These are phyloP conservation scores for Tyria jacobaeae DNA, from an alignment of 2,888 invertebrate genomes.

Conservation along the genomic window DNA sequence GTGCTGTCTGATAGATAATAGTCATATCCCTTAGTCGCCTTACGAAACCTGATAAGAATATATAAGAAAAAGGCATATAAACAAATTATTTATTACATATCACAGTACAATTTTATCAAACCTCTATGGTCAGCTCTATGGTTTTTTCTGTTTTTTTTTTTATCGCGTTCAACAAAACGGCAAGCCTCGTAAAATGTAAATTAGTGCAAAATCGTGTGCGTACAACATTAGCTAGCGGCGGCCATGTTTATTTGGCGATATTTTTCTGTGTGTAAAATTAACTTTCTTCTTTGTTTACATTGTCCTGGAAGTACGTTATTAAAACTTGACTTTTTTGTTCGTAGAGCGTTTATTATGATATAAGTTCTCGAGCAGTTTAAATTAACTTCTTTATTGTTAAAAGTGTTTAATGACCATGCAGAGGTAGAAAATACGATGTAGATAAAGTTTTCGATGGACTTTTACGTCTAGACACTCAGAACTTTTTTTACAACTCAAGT, in stretches of 20 bases:
- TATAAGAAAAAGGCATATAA: neutral
- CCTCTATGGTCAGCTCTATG: slow-evolving; percentile 34
- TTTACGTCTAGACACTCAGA: neutral
- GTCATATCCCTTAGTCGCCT: no score
- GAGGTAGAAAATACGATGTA: slow-evolving; percentile 5
- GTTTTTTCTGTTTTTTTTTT: slow-evolving; percentile 31
- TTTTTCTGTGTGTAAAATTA: slow-evolving; percentile 70
- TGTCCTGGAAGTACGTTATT: slow-evolving; percentile 65
- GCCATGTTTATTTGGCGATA: slow-evolving; percentile 49
- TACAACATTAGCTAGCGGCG: slow-evolving; percentile 65
- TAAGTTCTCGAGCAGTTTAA: slow-evolving; percentile 38
- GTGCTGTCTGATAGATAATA: no score
- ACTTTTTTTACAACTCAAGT: neutral
- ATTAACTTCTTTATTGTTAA: slow-evolving; percentile 30
- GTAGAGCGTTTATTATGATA: slow-evolving; percentile 41
- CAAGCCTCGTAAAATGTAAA: slow-evolving; percentile 72
- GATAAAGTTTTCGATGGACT: neutral
- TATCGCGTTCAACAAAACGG: slow-evolving; percentile 30
- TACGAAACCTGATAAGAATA: neutral
- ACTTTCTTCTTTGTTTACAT: slow-evolving; percentile 71
- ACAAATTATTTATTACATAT: slow-evolving; percentile 23
- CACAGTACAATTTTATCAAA: slow-evolving; percentile 28
- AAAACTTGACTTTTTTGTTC: slow-evolving; percentile 58
- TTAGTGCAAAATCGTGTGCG: slow-evolving; percentile 71
- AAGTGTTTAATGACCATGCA: slow-evolving; percentile 19